Base-by-base conservation (phyloP, 2,113 vertebrate genomes). In the Pelecanus crispus region DNA sequence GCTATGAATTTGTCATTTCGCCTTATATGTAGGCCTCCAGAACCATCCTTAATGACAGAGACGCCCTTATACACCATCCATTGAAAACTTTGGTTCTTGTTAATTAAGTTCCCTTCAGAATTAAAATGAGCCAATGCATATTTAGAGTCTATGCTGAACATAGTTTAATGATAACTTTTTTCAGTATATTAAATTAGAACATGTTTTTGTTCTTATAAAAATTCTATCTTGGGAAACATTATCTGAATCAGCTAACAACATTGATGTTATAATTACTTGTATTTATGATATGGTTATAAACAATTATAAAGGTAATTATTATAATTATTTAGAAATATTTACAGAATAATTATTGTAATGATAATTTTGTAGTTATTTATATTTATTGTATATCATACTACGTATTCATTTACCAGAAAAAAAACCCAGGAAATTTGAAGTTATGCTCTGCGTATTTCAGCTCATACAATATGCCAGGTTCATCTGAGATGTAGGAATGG, bases 181-280 rank as follows among this genome's bases (percentile, higher is more conserved):
- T 89, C 17, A 44, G 67, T 70, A 47, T 86, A 95, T 96, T 90
- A 73, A 90, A 96, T 95, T 94, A 94, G 62, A 80, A 34, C 19
- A 84, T 77, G 22, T 85, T 88, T 93, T 62, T 94, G 78, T 66
- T 91, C 68, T 53, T 77, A 49, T 49, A 85, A 95, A 92, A 70
- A 67, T 63, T 95, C 94, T 92, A 53, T 92, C 84, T 92, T 91
- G 61, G 91, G 81, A 95, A 92, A 84, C 81, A 85, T 92, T 83
- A 92, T 81, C 73, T 91, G 81, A 96, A 95, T 63, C 14, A 91
- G 52, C 87, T 89, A 92, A 91, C 52, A 91, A 81, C 32, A 75
- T 68, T 83, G 58, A 88, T 66, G 58, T 68, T 94, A 66, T 73
- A 86, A 91, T 88, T 94, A 90, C 49, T 90, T 67, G 21, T 91